These are phyloP conservation scores for Trematomus loennbergii DNA, from an alignment of 2,113 vertebrate species.

Conservation along the genomic window DNA sequence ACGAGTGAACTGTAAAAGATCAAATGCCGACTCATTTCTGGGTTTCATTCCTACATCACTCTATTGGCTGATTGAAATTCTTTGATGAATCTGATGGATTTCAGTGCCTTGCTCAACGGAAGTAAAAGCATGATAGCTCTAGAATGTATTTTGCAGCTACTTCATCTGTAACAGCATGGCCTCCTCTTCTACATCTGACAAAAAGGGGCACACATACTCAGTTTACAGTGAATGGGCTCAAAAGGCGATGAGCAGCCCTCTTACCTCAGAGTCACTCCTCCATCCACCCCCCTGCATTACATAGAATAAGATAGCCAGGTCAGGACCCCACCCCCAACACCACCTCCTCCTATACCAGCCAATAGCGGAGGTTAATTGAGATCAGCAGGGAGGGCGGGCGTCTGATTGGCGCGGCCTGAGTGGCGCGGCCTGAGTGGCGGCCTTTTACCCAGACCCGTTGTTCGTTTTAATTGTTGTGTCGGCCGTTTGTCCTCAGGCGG, in stretches of 20 bases:
- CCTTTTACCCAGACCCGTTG: constrained; percentile 56
- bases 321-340: neutral
- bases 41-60: too few relatives aligned
- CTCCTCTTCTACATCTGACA: neutral
- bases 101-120: constrained; percentile 12
- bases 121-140: neutral
- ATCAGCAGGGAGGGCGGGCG: constrained; percentile 41
- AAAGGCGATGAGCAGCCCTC: constrained; percentile 12
- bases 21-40: too few relatives aligned
- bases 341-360: neutral
- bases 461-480: constrained; percentile 77
- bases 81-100: neutral
- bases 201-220: neutral
- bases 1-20: too few relatives aligned
- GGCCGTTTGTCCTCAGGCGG: constrained; percentile 56
- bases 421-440: constrained; percentile 17
- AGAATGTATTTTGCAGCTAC: neutral
- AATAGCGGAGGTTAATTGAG: constrained; percentile 76
- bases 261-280: constrained; percentile 28
- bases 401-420: constrained; percentile 53
- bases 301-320: constrained; percentile 34
- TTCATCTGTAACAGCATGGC: neutral
- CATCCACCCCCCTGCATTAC: constrained; percentile 17
- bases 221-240: constrained; percentile 25
- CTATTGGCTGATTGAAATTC: neutral